Percentiles rank a stretch among this genome's conserved stretches.
Conservation (phyloP, 2,797 vertebrate genomes). For the Eupleurogrammus muticus region DNA sequence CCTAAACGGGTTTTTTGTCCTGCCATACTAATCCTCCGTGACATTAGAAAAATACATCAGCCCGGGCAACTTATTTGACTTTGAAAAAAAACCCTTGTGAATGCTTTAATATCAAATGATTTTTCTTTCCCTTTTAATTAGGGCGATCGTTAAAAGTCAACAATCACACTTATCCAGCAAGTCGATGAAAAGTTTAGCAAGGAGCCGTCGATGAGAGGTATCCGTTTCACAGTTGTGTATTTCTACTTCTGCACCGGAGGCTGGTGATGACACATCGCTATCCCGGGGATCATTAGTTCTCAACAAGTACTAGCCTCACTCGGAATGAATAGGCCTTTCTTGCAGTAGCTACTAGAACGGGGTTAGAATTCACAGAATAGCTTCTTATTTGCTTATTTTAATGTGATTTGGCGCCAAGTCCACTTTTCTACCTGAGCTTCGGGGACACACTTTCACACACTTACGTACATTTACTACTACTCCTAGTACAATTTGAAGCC, state of each 20-base stretch:
- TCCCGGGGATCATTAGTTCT: constrained; percentile 25
- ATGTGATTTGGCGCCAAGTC: background rate
- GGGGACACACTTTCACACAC: constrained; percentile 11
- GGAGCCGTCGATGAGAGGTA: constrained; percentile 26
- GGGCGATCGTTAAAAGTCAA: constrained; percentile 25
- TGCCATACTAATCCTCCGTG: constrained; percentile 20
- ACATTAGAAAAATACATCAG: constrained; percentile 40
- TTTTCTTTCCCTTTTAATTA: constrained; percentile 14
- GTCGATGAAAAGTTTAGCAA: constrained; percentile 15
- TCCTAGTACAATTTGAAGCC: constrained; percentile 49
- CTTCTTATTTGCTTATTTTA: background rate
- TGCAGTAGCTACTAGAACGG: constrained; percentile 19
- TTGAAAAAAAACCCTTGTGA: constrained; percentile 2
- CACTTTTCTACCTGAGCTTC: too few relatives aligned
- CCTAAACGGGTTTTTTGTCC: constrained; percentile 29
- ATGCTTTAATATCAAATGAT: constrained; percentile 22
- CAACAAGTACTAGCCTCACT: constrained; percentile 8
- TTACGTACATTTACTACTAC: constrained; percentile 14
- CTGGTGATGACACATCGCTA: constrained; percentile 24
- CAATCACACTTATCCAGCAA: constrained; percentile 9
- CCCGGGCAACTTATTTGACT: constrained; percentile 4
- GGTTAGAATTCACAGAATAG: constrained; percentile 23
- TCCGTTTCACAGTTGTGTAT: constrained; percentile 39
- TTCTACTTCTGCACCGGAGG: constrained; percentile 23
- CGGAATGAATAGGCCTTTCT: constrained; percentile 32